Base-by-base conservation (phyloP, 2,797 vertebrate species). In the Melanogrammus aeglefinus region DNA sequence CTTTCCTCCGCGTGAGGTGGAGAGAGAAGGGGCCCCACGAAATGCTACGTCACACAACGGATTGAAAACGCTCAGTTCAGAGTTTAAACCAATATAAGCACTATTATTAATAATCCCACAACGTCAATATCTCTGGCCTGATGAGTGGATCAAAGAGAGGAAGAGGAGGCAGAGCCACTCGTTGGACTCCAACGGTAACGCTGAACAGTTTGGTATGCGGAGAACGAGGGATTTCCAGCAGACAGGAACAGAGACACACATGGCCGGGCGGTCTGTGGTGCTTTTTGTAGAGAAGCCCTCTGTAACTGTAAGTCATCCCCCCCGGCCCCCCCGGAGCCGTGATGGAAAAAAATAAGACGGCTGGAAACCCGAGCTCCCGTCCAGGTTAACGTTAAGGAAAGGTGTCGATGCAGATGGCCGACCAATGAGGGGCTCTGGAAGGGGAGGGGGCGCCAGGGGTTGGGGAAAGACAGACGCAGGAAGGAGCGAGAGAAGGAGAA, bases 181-280 rank as follows among this genome's bases (percentile, higher is more conserved):
- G 44, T 75, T n/a, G 3, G 81, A 77, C 77, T 81, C 77, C 75
- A 80, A 78, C 51, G 77, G 83, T 80, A 73, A 21, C 51, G n/a
- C 57, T 18, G 12, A 10, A 12, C 72, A 78, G 63, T 57, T 79
- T 69, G 77, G 81, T 47, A 8, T 72, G 71, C 8, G 75, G 51
- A 41, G 47, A 85, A 72, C 39, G 3, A 35, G 31, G 70, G 70
- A 16, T 79, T 88, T 90, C 84, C 82, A 88, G 85, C 76, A 66
- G 18, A 72, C 79, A 3, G 57, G 83, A 85, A 87, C 84, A 82
- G 76, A 76, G 78, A 76, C 66, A 41, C 82, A 76, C 82, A 82
- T 82, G 86, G 86, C 14, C 74, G 18, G 18, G 86, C 47, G 83
- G 57, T 63, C 8, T 63, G 57, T 21, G 57, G 57, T 63, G 47